Evolutionary conservation across 2,888 invertebrate species (phyloP), one percentile per base, ranked within the genome.

Genomic region (Coremacera marginata): DNA sequence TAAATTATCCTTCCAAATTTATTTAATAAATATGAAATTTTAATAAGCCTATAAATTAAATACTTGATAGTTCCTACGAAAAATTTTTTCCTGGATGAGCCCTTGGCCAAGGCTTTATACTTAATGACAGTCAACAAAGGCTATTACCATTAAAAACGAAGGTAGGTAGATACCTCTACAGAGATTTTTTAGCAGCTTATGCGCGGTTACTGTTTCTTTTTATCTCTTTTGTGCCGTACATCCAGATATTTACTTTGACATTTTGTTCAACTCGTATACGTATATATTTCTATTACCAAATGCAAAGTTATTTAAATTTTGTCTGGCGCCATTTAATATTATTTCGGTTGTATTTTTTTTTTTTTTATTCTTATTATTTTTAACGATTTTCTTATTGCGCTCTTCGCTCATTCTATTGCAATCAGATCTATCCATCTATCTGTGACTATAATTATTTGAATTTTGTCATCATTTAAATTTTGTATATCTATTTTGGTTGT

Each of bases 261-360:
- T 68, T 68, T 49, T 68, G 25, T 51, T 68, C 25, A 27, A 14
- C 27, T 27, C 14, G 14, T 68, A 31, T 63, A 16, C 4, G 3
- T 31, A 65, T 65, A 44, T 31, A n/a, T 51, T 22, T 68, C 25
- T 68, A 49, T 68, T 68, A 25, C 51, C 68, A 68, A 44, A 68
- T 68, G 68, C 49, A 68, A 68, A 68, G 49, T 68, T 60, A 71
- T 57, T 71, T 71, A 57, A 71, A 63, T 63, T n/a, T 63, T 52
- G 51, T 19, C 63, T 73, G 51, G 52, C 73, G 63, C 63, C 63
- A 52, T 63, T 65, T 31, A 63, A 73, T 71, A 57, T 57, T 57
- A 34, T 60, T 19, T 51, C 25, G 25, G 25, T 25, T 11, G 7
- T 67, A n/a, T 5, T 3, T 22, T 67, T 7, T 37, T 3, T 22